Conservation (phyloP, 2,113 vertebrate genomes). For the Tinamus guttatus region DNA sequence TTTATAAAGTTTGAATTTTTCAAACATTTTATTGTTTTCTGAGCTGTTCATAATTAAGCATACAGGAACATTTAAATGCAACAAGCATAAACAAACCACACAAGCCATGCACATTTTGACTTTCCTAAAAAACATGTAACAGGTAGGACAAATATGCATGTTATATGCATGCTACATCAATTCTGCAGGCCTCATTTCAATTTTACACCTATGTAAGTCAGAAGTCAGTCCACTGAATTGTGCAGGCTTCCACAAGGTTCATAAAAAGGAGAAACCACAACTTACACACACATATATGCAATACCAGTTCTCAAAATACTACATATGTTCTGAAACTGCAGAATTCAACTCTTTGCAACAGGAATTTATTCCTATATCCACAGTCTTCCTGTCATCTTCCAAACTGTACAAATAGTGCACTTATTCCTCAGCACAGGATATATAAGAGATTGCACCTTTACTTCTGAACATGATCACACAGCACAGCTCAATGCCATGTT, state of each 20-base stretch:
- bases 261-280: background rate
- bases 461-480: background rate
- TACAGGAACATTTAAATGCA: background rate
- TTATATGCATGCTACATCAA: background rate
- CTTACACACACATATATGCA: background rate
- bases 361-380: background rate
- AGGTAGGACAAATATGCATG: background rate
- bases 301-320: background rate
- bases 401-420: background rate
- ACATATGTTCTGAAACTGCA: background rate
- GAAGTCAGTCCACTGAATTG: background rate
- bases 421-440: background rate
- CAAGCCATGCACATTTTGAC: background rate
- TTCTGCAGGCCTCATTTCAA: background rate
- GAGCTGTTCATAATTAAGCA: background rate
- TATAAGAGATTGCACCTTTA: background rate
- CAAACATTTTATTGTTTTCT: background rate
- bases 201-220: background rate
- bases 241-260: background rate
- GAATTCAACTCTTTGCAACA: background rate
- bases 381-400: background rate
- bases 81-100: background rate
- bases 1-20: background rate
- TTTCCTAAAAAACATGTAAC: background rate
- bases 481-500: background rate